Conservation (phyloP, 2,888 invertebrate genomes). For the Heliconius ethilla region DNA sequence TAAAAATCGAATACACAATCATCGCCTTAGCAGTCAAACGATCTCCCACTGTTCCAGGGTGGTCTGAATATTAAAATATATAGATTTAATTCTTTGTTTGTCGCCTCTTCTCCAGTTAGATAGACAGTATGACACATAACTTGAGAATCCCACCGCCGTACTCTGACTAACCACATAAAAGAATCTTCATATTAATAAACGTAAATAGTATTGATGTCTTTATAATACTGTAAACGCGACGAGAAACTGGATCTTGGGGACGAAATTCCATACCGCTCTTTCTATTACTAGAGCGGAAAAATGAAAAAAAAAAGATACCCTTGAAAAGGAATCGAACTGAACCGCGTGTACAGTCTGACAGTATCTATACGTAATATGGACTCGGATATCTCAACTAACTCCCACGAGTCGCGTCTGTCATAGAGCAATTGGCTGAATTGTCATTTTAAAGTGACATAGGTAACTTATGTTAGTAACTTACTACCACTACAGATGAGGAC, state of each 20-base stretch:
- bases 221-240: too few relatives aligned
- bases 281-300: too few relatives aligned
- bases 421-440: too few relatives aligned
- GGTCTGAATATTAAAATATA: too few relatives aligned
- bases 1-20: too few relatives aligned
- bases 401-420: constrained; percentile 24
- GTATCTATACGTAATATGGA: background rate
- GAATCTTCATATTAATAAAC: background rate
- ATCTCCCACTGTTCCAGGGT: too few relatives aligned
- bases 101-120: background rate
- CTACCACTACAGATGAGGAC: too few relatives aligned
- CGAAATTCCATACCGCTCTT: background rate
- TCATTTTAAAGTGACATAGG: too few relatives aligned
- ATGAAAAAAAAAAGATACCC: background rate
- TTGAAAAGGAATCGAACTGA: background rate
- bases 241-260: background rate
- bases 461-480: too few relatives aligned
- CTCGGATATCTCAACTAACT: background rate
- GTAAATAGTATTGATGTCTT: background rate
- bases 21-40: too few relatives aligned
- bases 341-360: background rate
- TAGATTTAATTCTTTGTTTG: too few relatives aligned
- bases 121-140: background rate
- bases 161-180: background rate
- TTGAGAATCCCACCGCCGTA: background rate